A percentile compares a stretch with the other conserved stretches of the same genome.
These are phyloP conservation scores for Crotophaga sulcirostris DNA, from an alignment of 2,113 vertebrate genomes.

Conservation along the genomic window DNA sequence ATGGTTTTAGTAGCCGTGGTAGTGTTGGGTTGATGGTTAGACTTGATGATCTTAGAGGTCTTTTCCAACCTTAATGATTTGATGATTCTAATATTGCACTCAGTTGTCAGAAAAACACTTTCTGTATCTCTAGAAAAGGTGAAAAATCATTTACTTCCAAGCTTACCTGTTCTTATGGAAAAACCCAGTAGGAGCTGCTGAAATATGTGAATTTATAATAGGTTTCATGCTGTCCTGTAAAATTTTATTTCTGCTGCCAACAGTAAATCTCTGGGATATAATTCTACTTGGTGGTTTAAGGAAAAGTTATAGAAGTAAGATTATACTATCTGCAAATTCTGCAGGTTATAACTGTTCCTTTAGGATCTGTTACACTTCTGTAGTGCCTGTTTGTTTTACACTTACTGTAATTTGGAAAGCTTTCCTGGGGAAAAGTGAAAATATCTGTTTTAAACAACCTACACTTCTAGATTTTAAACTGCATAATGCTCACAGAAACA, in stretches of 20 bases:
- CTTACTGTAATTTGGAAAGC: background rate
- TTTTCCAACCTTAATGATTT: too few relatives aligned
- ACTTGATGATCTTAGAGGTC: too few relatives aligned
- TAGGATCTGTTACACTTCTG: background rate
- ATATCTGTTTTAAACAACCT: background rate
- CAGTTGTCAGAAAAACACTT: background rate
- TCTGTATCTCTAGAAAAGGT: background rate
- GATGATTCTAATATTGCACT: background rate
- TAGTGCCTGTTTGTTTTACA: background rate
- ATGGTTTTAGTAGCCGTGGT: too few relatives aligned
- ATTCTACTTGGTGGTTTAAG: background rate
- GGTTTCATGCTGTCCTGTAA: background rate
- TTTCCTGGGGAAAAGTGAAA: background rate
- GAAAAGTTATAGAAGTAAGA: background rate
- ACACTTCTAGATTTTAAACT: background rate
- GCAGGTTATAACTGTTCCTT: background rate
- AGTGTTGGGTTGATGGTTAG: too few relatives aligned
- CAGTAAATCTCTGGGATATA: background rate
- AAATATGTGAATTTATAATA: background rate
- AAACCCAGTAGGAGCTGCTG: background rate
- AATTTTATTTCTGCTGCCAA: background rate
- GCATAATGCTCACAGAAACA: background rate
- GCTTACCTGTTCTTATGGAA: background rate
- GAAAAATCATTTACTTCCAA: background rate
- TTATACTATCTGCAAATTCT: background rate